Conservation (phyloP, 2,888 invertebrate species). For the Homarus gammarus region DNA sequence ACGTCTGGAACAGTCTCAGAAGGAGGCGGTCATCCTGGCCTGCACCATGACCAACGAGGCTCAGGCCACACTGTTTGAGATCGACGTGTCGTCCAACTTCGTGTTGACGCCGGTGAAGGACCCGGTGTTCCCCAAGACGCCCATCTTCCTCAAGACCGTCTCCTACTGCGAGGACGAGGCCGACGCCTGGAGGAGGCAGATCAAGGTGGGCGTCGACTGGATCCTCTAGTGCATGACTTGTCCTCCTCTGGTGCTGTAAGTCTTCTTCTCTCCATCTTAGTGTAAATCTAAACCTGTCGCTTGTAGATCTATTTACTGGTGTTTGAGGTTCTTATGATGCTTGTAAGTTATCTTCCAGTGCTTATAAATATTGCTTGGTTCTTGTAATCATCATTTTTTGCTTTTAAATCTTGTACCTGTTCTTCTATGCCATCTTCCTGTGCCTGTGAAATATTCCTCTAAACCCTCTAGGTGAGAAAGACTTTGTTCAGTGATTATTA, state of each 20-base stretch:
- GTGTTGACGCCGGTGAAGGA: slow-evolving; percentile 83
- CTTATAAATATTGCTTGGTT: no score
- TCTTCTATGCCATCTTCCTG: no score
- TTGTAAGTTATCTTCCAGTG: no score
- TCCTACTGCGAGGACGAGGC: slow-evolving; percentile 83
- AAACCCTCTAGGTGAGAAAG: no score
- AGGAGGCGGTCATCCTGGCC: slow-evolving; percentile 85
- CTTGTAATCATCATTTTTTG: no score
- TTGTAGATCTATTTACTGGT: no score
- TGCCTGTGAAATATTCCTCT: no score
- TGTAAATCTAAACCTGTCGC: no score
- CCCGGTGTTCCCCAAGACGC: slow-evolving; percentile 84
- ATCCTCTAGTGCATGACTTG: not conserved
- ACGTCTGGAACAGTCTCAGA: slow-evolving; percentile 83
- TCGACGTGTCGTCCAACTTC: slow-evolving; percentile 82
- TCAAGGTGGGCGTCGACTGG: slow-evolving; percentile 77
- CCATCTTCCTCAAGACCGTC: slow-evolving; percentile 84
- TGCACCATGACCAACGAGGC: slow-evolving; percentile 82
- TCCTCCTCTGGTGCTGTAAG: not conserved
- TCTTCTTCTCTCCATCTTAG: not conserved
- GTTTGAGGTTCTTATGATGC: no score
- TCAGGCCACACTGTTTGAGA: slow-evolving; percentile 81
- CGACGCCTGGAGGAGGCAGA: slow-evolving; percentile 79
- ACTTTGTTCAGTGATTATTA: no score
- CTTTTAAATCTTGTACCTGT: no score